A percentile compares a stretch with the other conserved stretches of the same genome.
These are phyloP conservation scores for Siderastrea siderea DNA, from an alignment of 92 coral and sea anemone genomes.

Conservation along the genomic window DNA sequence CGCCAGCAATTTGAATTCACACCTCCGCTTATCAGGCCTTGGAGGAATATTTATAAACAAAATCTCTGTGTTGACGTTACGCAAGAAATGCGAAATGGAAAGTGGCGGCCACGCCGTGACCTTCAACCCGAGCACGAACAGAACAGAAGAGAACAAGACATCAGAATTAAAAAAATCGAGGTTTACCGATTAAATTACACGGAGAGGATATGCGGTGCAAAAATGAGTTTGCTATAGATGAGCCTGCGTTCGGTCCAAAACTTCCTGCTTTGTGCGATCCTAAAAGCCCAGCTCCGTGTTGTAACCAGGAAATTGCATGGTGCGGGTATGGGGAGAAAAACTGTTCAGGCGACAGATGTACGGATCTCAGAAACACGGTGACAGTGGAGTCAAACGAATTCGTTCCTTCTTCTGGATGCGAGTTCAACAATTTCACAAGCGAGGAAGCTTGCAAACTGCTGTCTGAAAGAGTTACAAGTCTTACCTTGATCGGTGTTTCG, in stretches of 20 bases:
- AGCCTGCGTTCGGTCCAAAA: conserved; percentile 33
- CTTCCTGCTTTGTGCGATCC: conserved; percentile 68
- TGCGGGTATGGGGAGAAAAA: conserved; percentile 58
- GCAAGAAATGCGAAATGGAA: conserved; percentile 51
- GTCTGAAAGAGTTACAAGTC: conserved; percentile 34
- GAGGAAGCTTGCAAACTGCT: conserved; percentile 67
- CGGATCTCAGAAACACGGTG: conserved; percentile 57
- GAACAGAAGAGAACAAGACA: conserved; percentile 33
- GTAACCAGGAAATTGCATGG: conserved; percentile 61
- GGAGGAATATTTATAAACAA: background rate
- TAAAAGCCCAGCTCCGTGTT: conserved; percentile 60
- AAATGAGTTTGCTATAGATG: conserved; percentile 49
- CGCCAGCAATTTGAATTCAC: background rate
- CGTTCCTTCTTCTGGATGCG: conserved; percentile 58
- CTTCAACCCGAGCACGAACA: conserved; percentile 27
- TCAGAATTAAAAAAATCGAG: conserved; percentile 56
- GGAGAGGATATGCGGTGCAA: conserved; percentile 72
- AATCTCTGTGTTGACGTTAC: conserved; percentile 33
- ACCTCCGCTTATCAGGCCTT: background rate
- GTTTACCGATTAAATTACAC: conserved; percentile 44
- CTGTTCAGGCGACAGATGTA: conserved; percentile 69
- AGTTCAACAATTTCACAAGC: conserved; percentile 66
- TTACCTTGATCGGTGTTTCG: conserved; percentile 73
- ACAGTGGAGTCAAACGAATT: conserved; percentile 68
- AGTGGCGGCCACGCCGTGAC: conserved; percentile 55